Conservation (phyloP, 1,140 invertebrate genomes). For the Mya arenaria region DNA sequence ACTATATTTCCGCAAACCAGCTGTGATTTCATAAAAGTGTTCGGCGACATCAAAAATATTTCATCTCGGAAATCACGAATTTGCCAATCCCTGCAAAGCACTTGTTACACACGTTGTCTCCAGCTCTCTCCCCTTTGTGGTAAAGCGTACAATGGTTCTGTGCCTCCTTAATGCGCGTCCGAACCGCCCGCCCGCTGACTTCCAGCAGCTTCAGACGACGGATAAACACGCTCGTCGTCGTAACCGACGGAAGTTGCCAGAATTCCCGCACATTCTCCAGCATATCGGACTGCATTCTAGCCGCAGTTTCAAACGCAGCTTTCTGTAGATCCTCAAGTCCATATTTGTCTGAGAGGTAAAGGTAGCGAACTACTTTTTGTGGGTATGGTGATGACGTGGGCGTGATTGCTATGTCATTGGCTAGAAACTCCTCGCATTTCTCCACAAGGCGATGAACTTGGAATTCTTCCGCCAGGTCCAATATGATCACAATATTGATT, state of each 20-base stretch:
- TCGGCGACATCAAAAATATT: conserved; percentile 39
- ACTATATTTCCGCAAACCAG: too few species aligned
- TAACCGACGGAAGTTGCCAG: conserved; percentile 44
- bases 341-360: conserved; percentile 31
- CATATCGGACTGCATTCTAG: conserved; percentile 35
- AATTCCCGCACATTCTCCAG: conserved; percentile 49
- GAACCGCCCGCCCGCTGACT: background rate
- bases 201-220: conserved; percentile 49
- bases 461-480: conserved; percentile 39
- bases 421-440: conserved; percentile 41
- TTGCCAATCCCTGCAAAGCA: conserved; percentile 44
- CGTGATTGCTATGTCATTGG: background rate
- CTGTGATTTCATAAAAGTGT: too few species aligned
- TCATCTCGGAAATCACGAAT: conserved; percentile 4
- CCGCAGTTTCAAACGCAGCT: conserved; percentile 30
- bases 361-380: conserved; percentile 38
- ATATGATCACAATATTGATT: conserved; percentile 11
- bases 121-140: conserved; percentile 39
- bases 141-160: conserved; percentile 47
- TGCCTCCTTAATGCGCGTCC: conserved; percentile 24
- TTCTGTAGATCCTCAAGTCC: conserved; percentile 27
- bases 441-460: conserved; percentile 24
- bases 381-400: conserved; percentile 2
- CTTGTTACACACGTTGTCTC: conserved; percentile 17
- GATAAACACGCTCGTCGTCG: conserved; percentile 52